These are phyloP conservation scores for Coleophora flavipennella DNA, from an alignment of 2,888 invertebrate genomes.

Conservation along the genomic window DNA sequence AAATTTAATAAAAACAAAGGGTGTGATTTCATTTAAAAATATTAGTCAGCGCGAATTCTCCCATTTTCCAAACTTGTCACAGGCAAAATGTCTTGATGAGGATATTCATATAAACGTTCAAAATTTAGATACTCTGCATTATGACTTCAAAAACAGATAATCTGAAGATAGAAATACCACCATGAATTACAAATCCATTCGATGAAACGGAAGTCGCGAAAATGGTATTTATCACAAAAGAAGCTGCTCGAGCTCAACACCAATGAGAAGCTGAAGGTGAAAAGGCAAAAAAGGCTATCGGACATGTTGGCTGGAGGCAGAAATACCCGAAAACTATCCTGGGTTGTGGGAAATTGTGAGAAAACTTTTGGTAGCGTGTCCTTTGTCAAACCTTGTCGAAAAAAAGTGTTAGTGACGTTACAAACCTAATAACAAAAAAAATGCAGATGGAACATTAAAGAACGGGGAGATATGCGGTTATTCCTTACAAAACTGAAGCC, in stretches of 20 bases:
- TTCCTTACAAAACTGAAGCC: too few relatives aligned
- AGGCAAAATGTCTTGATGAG: too few relatives aligned
- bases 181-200: slow-evolving; percentile 15
- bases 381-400: slow-evolving; percentile 11
- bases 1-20: too few relatives aligned
- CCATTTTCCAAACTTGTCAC: too few relatives aligned
- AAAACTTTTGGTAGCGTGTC: slow-evolving; percentile 12
- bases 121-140: slow-evolving; percentile 16
- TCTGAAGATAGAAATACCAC: slow-evolving; percentile 14
- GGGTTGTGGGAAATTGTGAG: slow-evolving; percentile 13
- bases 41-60: too few relatives aligned
- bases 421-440: too few relatives aligned
- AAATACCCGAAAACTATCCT: slow-evolving; percentile 17
- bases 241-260: slow-evolving; percentile 16
- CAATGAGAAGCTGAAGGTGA: slow-evolving; percentile 16
- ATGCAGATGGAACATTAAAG: too few relatives aligned
- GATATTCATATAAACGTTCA: too few relatives aligned
- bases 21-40: too few relatives aligned
- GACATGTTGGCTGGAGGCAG: slow-evolving; percentile 13
- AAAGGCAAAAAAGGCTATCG: slow-evolving; percentile 12
- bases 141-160: slow-evolving; percentile 9
- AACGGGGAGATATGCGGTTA: too few relatives aligned
- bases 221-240: slow-evolving; percentile 14
- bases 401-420: too few relatives aligned
- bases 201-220: slow-evolving; percentile 14